Base-by-base conservation (phyloP, 2,888 invertebrate species). In the Hirtodrosophila confusa region DNA sequence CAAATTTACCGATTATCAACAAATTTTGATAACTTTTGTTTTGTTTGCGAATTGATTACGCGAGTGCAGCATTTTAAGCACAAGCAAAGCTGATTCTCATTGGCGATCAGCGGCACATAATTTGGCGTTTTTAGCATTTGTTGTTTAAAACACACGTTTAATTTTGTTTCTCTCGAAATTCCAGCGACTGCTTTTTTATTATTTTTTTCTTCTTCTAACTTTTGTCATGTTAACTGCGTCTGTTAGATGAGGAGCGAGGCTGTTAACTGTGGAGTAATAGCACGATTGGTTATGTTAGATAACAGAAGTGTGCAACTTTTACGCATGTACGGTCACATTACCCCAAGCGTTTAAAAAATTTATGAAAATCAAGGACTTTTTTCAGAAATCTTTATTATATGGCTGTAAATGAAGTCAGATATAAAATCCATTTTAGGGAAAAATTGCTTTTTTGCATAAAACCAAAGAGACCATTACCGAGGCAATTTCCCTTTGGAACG, bases 121-220 rank as follows among this genome's bases (percentile, higher is more conserved):
- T 77, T 78, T 69, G 58, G 48, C 61, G 51, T 44, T 62, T 31
- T 51, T 43, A 67, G 62, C 74, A 78, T 65, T 78, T 78, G 55
- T 69, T 78, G 69, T 65, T 75, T 48, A 70, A 79, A 68, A 74
- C 53, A 65, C 77, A 75, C 73, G 56, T 76, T 71, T 39, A 80
- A 82, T 78, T 80, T 78, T 63, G 64, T 61, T 67, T 66, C 63
- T 79, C 67, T 76, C 67, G 31, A 63, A 76, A 64, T 74, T 70
- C 48, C 71, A 74, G 60, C 62, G 86, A 79, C 76, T 83, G 75
- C 84, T 83, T 67, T 63, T 54, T 66, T 17, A 48, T 65, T 65
- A 66, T 74, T 31, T 63, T 65, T 65, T 55, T 27, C 51, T 41
- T 56, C 36, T 45, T 27, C 27, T 27, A 27, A 4, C 27, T 17